Evolutionary conservation across 2,888 invertebrate genomes (phyloP).

Genomic region (Pantelozetes paolii): DNA sequence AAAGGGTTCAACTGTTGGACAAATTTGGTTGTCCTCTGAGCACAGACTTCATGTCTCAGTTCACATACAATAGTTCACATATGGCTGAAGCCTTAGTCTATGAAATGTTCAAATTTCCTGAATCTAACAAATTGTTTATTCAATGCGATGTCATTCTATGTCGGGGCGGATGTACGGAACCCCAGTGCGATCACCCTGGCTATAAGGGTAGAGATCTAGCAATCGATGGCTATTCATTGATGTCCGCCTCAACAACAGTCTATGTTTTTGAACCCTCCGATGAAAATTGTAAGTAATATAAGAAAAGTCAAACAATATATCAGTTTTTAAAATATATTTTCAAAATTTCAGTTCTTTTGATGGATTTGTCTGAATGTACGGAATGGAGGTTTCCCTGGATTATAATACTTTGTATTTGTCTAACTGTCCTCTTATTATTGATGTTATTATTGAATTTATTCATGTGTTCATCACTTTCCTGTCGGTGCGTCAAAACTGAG

Average conservation of each 20-base stretch:
- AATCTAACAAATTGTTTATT: conserved; percentile 76
- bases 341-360: background rate
- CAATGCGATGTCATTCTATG: conserved; percentile 84
- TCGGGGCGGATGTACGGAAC: conserved; percentile 39
- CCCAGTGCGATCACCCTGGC: background rate
- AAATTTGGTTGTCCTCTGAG: conserved; percentile 53
- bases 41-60: conserved; percentile 33
- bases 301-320: background rate
- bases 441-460: conserved; percentile 91
- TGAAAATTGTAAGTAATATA: conserved; percentile 16
- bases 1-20: conserved; percentile 66
- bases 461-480: conserved; percentile 90
- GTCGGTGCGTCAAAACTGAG: conserved; percentile 52
- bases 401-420: conserved; percentile 77
- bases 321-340: background rate
- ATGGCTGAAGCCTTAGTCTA: conserved; percentile 64
- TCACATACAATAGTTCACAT: conserved; percentile 40
- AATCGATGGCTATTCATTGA: conserved; percentile 39
- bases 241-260: conserved; percentile 37
- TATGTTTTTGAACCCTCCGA: conserved; percentile 39
- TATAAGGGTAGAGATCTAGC: background rate
- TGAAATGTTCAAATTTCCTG: conserved; percentile 74
- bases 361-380: conserved; percentile 34
- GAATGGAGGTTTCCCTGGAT: conserved; percentile 61
- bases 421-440: conserved; percentile 81